These are phyloP conservation scores for Trichopria drosophilae DNA, from an alignment of 2,888 invertebrate genomes.

Conservation along the genomic window DNA sequence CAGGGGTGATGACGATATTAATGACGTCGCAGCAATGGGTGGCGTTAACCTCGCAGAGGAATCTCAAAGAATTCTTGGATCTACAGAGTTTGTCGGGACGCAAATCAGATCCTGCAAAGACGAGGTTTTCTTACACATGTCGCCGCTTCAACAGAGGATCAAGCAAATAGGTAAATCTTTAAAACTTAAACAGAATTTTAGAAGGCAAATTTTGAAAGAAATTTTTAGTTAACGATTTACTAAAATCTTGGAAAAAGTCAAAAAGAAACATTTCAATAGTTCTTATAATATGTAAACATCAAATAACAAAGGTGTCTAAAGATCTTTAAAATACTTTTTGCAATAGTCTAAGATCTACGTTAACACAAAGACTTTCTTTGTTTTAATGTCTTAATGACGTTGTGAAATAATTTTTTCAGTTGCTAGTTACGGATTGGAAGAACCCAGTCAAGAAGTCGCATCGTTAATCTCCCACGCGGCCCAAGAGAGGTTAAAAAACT, in stretches of 20 bases:
- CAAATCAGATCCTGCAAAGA: constrained; percentile 90
- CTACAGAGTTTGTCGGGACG: constrained; percentile 86
- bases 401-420: constrained; percentile 53
- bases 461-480: constrained; percentile 90
- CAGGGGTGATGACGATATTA: constrained; percentile 92
- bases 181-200: constrained; percentile 6
- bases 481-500: constrained; percentile 87
- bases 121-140: constrained; percentile 81
- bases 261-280: too few species aligned
- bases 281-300: too few species aligned
- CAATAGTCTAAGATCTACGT: too few species aligned
- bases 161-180: constrained; percentile 69
- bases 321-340: too few species aligned
- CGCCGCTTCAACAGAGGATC: constrained; percentile 76
- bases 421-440: constrained; percentile 75
- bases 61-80: constrained; percentile 88
- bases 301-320: too few species aligned
- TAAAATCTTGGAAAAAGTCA: too few species aligned
- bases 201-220: not conserved
- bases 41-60: constrained; percentile 97
- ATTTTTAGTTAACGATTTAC: not conserved
- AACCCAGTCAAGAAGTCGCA: constrained; percentile 83
- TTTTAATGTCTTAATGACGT: not conserved
- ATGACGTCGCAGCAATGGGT: constrained; percentile 98
- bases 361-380: not conserved